A percentile compares a stretch with the other conserved stretches of the same genome.
Evolutionary conservation across 1,140 invertebrate species (phyloP).

Genomic region (Ceratina calcarata): DNA sequence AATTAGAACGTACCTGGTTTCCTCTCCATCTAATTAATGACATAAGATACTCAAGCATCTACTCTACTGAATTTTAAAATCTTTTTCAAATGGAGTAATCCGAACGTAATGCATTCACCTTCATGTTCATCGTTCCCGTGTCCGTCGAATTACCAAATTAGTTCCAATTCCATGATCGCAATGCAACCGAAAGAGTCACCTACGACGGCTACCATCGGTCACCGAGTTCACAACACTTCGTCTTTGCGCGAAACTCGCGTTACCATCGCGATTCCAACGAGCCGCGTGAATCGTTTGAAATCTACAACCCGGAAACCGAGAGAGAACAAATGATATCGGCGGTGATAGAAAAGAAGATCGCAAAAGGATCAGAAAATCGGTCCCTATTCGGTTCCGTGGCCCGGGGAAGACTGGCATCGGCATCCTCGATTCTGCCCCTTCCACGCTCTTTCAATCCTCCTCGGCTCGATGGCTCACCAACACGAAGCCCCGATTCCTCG

Average conservation of each 20-base stretch:
- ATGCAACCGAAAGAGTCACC: neutral
- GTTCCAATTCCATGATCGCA: neutral
- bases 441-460: slow-evolving; percentile 32
- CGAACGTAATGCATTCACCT: slow-evolving; percentile 15
- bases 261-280: neutral
- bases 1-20: neutral
- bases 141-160: neutral
- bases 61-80: too few relatives aligned
- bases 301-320: neutral
- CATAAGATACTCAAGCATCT: too few relatives aligned
- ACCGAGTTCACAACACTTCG: slow-evolving; percentile 13
- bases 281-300: neutral
- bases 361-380: slow-evolving; percentile 11
- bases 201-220: too few relatives aligned
- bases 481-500: neutral
- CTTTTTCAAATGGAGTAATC: too few relatives aligned
- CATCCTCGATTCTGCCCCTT: slow-evolving; percentile 57
- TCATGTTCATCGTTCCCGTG: slow-evolving; percentile 15
- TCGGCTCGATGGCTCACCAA: slow-evolving; percentile 13
- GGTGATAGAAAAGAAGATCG: too few relatives aligned
- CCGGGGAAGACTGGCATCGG: slow-evolving; percentile 63
- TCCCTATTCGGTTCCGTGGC: slow-evolving; percentile 53
- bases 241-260: slow-evolving; percentile 3
- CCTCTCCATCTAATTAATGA: too few relatives aligned
- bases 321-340: neutral